Base-by-base conservation (phyloP, 2,888 invertebrate species). In the Oasisia sp. region DNA sequence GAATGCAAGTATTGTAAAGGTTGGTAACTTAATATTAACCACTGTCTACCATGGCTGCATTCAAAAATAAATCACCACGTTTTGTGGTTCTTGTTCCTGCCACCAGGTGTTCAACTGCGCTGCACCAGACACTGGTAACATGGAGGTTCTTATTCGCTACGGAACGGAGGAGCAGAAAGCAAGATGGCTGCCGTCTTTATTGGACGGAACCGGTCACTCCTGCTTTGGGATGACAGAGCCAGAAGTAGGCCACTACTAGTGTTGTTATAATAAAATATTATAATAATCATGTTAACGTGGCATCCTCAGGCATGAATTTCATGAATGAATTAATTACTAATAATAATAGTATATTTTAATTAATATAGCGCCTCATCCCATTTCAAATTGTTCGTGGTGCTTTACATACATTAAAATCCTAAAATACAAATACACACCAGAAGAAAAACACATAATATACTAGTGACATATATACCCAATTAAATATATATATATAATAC, bases 71-170 rank as follows among this genome's bases (percentile, higher is more conserved):
- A 0, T 11, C 56, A 19, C 19, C 56, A 9, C 9, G 12, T 56
- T 56, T 74, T 74, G 27, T 8, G 5, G 0, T 27, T 74, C 74
- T 74, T 74, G 19, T 74, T 74, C n/a, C 2, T 74, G 74, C 74
- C 32, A 92, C 12, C 93, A 96, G 96, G 95, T 96, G 89, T 97
- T 97, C 94, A 97, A 97, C 95, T 97, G 97, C 94, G 95, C 95
- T 91, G 96, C 97, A 27, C 97, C 97, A 5, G 97, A 97, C 94
- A 97, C 97, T 9, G 97, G 97, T 91, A 97, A 97, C 94, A 97
- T 97, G 96, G 97, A 97, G 94, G 96, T 96, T 19, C 94, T 97
- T 44, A 95, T 97, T 32, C 96, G 96, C 92, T 97, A 97, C 94
- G 97, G 96, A 45, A 96, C 94, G 14, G 95, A 95, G 89, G 95